Evolutionary conservation across 2,888 invertebrate genomes (phyloP).

Genomic region (Marasmarcha lunaedactyla): DNA sequence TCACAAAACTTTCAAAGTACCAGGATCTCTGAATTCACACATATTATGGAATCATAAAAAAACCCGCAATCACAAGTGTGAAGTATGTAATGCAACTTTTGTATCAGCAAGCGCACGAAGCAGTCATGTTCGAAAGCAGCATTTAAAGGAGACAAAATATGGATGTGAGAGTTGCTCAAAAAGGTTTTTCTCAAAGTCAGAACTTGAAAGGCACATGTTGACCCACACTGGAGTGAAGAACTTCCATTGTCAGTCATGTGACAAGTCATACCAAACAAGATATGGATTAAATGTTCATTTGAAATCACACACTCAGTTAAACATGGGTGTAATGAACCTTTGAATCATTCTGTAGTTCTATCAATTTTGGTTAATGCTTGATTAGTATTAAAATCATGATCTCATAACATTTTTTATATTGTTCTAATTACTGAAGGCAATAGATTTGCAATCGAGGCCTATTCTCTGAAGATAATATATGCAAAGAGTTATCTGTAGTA

Average conservation of each 20-base stretch:
- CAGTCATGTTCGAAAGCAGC: conserved; percentile 55
- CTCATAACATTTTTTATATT: too few relatives aligned
- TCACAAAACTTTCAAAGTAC: conserved; percentile 61
- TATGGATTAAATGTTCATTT: conserved; percentile 61
- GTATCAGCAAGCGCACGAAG: conserved; percentile 56
- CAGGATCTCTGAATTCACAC: conserved; percentile 54
- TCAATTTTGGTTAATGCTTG: too few relatives aligned
- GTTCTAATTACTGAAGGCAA: too few relatives aligned
- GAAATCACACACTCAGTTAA: conserved; percentile 39
- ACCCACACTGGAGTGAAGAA: conserved; percentile 62
- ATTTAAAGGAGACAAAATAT: conserved; percentile 60
- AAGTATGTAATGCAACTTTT: conserved; percentile 57
- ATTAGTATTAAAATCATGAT: too few relatives aligned
- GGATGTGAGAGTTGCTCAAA: conserved; percentile 55
- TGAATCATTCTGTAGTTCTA: too few relatives aligned
- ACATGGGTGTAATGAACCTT: too few relatives aligned
- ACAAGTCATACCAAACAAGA: conserved; percentile 60
- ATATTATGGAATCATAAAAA: conserved; percentile 59
- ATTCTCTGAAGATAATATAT: too few relatives aligned
- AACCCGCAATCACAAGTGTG: conserved; percentile 56
- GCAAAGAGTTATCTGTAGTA: too few relatives aligned
- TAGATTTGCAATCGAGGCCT: too few relatives aligned
- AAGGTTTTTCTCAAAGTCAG: conserved; percentile 56
- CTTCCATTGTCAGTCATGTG: conserved; percentile 57
- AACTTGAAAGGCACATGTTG: conserved; percentile 50